Conservation (phyloP, 2,888 invertebrate species). For the Phania funesta region DNA sequence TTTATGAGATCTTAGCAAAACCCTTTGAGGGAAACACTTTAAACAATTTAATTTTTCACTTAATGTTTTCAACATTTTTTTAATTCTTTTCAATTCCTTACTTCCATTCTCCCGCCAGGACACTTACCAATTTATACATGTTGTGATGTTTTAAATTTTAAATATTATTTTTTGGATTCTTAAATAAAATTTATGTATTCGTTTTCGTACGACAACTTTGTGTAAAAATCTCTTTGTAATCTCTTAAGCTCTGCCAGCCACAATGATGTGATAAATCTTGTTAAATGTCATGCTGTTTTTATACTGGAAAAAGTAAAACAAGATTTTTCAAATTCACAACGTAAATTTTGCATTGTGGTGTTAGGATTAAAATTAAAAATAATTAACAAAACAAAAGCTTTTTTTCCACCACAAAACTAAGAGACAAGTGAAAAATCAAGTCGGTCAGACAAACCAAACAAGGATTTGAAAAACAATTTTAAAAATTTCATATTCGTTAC, state of each 20-base stretch:
- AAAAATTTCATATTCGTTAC: slow-evolving; percentile 3
- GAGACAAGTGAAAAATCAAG: slow-evolving; percentile 26
- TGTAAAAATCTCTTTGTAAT: too few relatives aligned
- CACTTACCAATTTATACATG: slow-evolving; percentile 72
- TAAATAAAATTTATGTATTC: neutral
- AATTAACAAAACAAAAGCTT: slow-evolving; percentile 17
- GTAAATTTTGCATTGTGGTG: slow-evolving; percentile 10
- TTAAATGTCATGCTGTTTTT: slow-evolving; percentile 66
- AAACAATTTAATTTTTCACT: neutral
- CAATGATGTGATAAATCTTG: slow-evolving; percentile 67
- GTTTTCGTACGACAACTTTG: neutral
- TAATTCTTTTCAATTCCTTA: neutral
- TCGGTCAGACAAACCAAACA: slow-evolving; percentile 46
- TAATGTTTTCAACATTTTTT: neutral
- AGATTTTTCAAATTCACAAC: slow-evolving; percentile 21
- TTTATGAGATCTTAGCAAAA: too few relatives aligned
- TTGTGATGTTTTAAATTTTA: slow-evolving; percentile 35
- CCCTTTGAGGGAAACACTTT: too few relatives aligned
- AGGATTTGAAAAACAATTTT: slow-evolving; percentile 36
- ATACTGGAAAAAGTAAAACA: slow-evolving; percentile 63
- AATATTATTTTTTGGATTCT: neutral
- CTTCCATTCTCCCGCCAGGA: neutral
- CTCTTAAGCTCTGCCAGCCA: slow-evolving; percentile 48
- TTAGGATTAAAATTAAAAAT: slow-evolving; percentile 36
- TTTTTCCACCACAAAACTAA: neutral